Evolutionary conservation across 2,113 vertebrate genomes (phyloP), one percentile per base, ranked within the genome.

Genomic region (Ciconia boyciana): DNA sequence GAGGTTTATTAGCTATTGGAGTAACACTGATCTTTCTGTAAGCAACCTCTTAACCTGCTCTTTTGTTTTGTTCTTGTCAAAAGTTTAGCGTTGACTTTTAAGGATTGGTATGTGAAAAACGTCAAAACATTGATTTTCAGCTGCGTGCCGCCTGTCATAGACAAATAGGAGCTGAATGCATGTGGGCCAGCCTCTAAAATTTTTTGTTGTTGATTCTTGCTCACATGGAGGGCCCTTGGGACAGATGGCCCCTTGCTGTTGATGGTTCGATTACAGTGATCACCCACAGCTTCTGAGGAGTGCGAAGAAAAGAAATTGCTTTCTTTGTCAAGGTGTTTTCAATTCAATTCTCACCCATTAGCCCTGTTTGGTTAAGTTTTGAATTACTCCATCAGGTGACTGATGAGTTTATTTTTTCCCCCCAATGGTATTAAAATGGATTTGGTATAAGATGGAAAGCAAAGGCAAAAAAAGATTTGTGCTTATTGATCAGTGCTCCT

Each of bases 261-360:
- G 98, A 98, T 97, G 96, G 97, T 98, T 98, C 96, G 97, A 98
- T 98, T 98, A 96, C 97, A 92, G 92, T 78, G 96, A 95, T 98
- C 98, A 97, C 98, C 98, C 98, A 98, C 98, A 96, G 98, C 98
- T 98, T 98, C 97, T 96, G 98, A 98, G 82, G 97, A 98, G 98
- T 99, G 99, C 88, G 98, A 99, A 99, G 97, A 98, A 98, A 98
- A 98, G 98, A 99, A 99, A 98, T 99, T 98, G 98, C 98, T 98
- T 98, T 98, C 98, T 98, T 98, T 97, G 97, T 98, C 97, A 98
- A 99, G 99, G 99, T 99, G 99, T 99, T 99, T 99, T 99, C 98
- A 99, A 98, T 99, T 99, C 99, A 99, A 99, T 99, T 99, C 99
- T 98, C 99, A 99, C 99, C 99, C 99, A 97, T 98, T 98, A 98